Evolutionary conservation across 2,797 vertebrate genomes (phyloP), one percentile per base, ranked within the genome.

Genomic region (Manis pentadactyla): DNA sequence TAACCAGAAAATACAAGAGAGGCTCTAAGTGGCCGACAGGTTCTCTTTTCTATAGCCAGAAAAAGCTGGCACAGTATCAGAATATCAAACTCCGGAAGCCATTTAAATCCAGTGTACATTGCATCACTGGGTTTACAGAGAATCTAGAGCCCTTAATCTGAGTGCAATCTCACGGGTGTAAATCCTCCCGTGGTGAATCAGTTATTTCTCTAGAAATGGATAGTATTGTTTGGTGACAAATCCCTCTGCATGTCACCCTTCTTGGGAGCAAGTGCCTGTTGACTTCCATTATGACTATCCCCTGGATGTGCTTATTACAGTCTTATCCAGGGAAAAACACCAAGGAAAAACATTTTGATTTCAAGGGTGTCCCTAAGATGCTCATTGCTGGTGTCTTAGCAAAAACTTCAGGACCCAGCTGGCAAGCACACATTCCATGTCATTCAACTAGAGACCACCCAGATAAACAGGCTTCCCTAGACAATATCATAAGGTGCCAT

Each of bases 231-330:
- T 61, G 64, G 7, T 4, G 10, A 75, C 68, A 82, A 51, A 94
- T 75, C 49, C 71, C 93, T 96, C 95, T 90, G 53, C 87, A 88
- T 97, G 95, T 71, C 90, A 61, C 66, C 18, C 51, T 63, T 69
- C 57, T 87, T 79, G 97, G 90, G 93, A 95, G 63, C 53, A 97
- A 96, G 93, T 84, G 13, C 81, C 23, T 92, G 91, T 98, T 97
- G 93, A 90, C 77, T 97, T 95, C 46, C 5, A 15, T 66, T 97
- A 73, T 42, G 66, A 39, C 11, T 96, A 57, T 68, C 74, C 74
- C 42, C 74, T 93, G 63, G 93, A 94, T 94, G 88, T 81, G 91
- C 90, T 93, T 96, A 93, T 55, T 94, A 95, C 5, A 55, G 31
- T 79, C 25, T 97, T 96, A 96, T 34, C 74, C 55, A 68, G 23